Percentiles rank a stretch among this genome's conserved stretches.
These are phyloP conservation scores for Andrena marginata DNA, from an alignment of 2,888 invertebrate genomes.

Conservation along the genomic window DNA sequence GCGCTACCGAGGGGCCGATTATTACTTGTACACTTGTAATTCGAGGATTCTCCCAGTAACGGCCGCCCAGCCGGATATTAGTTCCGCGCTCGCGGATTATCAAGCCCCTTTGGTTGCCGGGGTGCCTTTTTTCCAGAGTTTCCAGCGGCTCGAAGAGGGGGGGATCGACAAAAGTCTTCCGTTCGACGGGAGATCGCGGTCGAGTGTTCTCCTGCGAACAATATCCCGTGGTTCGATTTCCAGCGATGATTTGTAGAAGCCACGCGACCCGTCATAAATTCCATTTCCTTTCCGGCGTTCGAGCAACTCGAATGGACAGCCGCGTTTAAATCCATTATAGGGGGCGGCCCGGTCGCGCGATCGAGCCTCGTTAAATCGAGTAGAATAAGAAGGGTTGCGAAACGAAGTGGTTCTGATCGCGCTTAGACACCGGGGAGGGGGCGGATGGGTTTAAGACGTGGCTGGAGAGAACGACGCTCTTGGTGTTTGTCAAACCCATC, in stretches of 20 bases:
- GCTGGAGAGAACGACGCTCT: background rate
- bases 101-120: too few species aligned
- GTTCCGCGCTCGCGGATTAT: too few species aligned
- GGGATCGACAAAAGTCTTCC: too few species aligned
- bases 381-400: constrained; percentile 37
- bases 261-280: constrained; percentile 17
- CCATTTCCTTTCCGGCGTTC: background rate
- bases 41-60: too few species aligned
- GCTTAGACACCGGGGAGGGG: constrained; percentile 4
- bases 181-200: background rate
- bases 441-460: constrained; percentile 23
- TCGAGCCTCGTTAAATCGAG: constrained; percentile 44
- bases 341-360: constrained; percentile 13
- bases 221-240: constrained; percentile 14
- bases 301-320: constrained; percentile 18
- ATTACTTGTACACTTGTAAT: too few species aligned
- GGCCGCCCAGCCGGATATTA: too few species aligned
- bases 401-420: constrained; percentile 5
- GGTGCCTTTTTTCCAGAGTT: too few species aligned
- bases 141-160: too few species aligned
- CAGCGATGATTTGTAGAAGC: background rate
- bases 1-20: too few species aligned
- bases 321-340: constrained; percentile 32
- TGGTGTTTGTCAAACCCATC: constrained; percentile 53
- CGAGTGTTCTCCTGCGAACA: background rate